A percentile compares a stretch with the other conserved stretches of the same genome.
phyloP scores from a whole-genome alignment of 2,113 vertebrate genomes.

The Boulengeromyrus knoepffleri region DNA sequence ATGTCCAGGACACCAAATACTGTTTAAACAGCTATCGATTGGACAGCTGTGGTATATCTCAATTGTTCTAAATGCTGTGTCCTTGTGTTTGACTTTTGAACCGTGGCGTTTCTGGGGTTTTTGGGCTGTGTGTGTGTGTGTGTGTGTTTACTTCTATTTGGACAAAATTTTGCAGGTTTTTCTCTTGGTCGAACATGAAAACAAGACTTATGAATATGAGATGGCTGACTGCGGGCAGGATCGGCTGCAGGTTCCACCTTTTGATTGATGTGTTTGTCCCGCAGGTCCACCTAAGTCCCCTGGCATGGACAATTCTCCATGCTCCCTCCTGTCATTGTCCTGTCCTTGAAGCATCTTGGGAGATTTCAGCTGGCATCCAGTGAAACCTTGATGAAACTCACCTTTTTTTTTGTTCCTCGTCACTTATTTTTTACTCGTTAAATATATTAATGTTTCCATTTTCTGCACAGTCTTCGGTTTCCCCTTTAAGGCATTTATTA shows the following conservation, averaged over 20 bases:
- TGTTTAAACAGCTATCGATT: neutral
- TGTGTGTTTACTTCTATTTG: neutral
- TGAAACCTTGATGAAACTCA: constrained; percentile 28
- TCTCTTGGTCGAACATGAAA: neutral
- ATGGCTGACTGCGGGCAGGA: neutral
- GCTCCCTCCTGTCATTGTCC: neutral
- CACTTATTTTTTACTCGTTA: neutral
- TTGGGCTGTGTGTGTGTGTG: neutral
- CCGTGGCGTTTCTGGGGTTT: neutral
- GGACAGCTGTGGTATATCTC: neutral
- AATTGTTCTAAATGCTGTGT: neutral
- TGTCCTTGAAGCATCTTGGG: constrained; percentile 28
- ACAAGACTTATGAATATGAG: neutral
- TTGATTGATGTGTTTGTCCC: constrained; percentile 27
- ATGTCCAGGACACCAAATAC: neutral
- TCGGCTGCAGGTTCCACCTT: neutral
- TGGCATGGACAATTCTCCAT: neutral
- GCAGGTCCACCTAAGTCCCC: constrained; percentile 45
- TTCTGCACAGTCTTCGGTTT: neutral
- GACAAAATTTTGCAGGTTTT: neutral
- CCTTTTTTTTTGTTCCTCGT: neutral
- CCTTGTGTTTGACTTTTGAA: neutral
- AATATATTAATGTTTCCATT: neutral
- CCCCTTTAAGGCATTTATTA: neutral
- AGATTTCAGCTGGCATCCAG: constrained; percentile 53